phyloP scores from a whole-genome alignment of 2,888 invertebrate species.

The Patella pellucida region DNA sequence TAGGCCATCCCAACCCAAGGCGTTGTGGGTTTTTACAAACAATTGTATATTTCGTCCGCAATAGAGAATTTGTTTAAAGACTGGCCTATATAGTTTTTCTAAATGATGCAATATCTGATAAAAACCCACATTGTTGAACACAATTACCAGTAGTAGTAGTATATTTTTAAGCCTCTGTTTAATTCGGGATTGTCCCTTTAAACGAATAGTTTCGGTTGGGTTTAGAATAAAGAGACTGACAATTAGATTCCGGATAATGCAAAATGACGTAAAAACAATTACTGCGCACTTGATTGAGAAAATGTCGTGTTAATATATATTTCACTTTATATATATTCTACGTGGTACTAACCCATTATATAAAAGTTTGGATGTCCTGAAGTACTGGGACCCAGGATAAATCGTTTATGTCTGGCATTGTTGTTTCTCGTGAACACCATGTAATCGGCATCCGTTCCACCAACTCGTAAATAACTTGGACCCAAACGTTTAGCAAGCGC shows the following conservation, averaged over 20 bases:
- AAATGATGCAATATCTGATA: slow-evolving; percentile 2
- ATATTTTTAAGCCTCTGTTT: too few species aligned
- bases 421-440: not conserved
- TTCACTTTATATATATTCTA: not conserved
- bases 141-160: slow-evolving; percentile 21
- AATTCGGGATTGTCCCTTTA: slow-evolving; percentile 6
- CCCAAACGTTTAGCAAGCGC: not conserved
- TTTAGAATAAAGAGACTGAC: too few species aligned
- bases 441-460: slow-evolving; percentile 1
- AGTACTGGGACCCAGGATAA: not conserved
- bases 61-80: slow-evolving; percentile 22
- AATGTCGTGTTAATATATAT: too few species aligned
- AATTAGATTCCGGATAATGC: too few species aligned
- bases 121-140: slow-evolving; percentile 14
- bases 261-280: too few species aligned
- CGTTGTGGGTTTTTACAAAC: not conserved
- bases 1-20: slow-evolving; percentile 1
- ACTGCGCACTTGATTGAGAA: too few species aligned
- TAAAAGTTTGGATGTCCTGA: not conserved
- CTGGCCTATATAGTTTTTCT: slow-evolving; percentile 20
- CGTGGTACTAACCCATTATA: not conserved
- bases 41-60: slow-evolving; percentile 9
- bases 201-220: too few species aligned
- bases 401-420: not conserved
- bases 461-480: not conserved